Percentiles rank a stretch among this genome's conserved stretches.
These are phyloP conservation scores for Lethocerus indicus DNA, from an alignment of 1,140 invertebrate species.

Conservation along the genomic window DNA sequence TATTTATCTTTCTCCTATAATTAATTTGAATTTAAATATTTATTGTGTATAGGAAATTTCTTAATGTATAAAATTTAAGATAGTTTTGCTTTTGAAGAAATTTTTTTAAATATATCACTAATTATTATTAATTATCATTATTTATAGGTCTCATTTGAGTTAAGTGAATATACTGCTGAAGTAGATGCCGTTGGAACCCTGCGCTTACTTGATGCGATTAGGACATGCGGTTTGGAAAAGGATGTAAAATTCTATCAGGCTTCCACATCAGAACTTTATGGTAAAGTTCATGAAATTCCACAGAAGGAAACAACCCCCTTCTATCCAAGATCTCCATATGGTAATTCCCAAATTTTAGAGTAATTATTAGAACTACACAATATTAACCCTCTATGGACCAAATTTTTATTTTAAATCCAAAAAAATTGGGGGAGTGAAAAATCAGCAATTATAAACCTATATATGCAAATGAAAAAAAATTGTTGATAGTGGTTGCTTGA, in stretches of 20 bases:
- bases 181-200: slow-evolving; percentile 97
- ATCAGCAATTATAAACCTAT: too few relatives aligned
- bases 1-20: too few relatives aligned
- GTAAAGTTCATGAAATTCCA: slow-evolving; percentile 91
- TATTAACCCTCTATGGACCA: too few relatives aligned
- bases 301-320: slow-evolving; percentile 98
- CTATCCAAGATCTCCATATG: slow-evolving; percentile 98
- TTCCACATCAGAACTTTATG: slow-evolving; percentile 95
- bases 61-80: neutral
- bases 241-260: slow-evolving; percentile 92
- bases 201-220: slow-evolving; percentile 84
- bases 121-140: slow-evolving; percentile 5
- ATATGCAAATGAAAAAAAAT: too few relatives aligned
- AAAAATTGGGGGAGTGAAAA: too few relatives aligned
- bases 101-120: neutral
- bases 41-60: too few relatives aligned
- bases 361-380: neutral
- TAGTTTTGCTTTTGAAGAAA: neutral
- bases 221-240: slow-evolving; percentile 76
- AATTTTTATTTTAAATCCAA: too few relatives aligned
- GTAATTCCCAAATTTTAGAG: slow-evolving; percentile 31
- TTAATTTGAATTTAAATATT: too few relatives aligned
- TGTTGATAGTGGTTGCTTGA: too few relatives aligned
- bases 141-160: slow-evolving; percentile 75
- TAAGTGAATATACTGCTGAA: slow-evolving; percentile 98